Evolutionary conservation across 2,797 vertebrate species (phyloP).

Genomic region (Poecilia gillii): DNA sequence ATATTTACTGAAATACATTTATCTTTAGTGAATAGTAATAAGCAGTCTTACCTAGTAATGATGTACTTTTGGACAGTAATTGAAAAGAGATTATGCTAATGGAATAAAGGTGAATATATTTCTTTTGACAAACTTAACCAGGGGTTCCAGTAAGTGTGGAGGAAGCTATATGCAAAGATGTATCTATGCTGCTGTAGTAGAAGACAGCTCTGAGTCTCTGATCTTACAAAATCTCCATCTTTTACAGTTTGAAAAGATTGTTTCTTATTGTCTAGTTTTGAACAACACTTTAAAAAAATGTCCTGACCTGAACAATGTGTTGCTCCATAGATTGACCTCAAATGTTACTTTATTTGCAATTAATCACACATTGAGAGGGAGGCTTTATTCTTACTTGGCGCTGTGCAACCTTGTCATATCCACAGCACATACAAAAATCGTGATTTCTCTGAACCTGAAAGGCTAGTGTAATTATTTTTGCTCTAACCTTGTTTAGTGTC

Average conservation of each 20-base stretch:
- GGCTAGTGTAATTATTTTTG: constrained; percentile 52
- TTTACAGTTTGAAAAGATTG: not conserved
- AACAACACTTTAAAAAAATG: not conserved
- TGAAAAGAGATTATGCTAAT: not conserved
- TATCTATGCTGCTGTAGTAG: not conserved
- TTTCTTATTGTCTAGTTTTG: not conserved
- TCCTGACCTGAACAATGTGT: not conserved
- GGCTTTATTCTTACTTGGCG: not conserved
- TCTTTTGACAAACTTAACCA: not conserved
- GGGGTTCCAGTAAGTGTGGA: not conserved
- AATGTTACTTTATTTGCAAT: constrained; percentile 17
- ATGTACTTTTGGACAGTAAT: not conserved
- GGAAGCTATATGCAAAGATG: not conserved
- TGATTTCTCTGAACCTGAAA: constrained; percentile 34
- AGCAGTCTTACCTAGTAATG: not conserved
- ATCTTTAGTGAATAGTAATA: not conserved
- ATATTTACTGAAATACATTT: not conserved
- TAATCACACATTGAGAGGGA: not conserved
- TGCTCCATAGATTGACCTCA: constrained; percentile 17
- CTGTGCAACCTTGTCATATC: not conserved
- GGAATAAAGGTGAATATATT: not conserved
- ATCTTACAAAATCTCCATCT: not conserved
- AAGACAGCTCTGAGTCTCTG: not conserved
- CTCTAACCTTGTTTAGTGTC: constrained; percentile 43
- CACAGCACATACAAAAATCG: constrained; percentile 21